phyloP scores from a whole-genome alignment of 2,888 invertebrate genomes.

The Chrysina gloriosa region DNA sequence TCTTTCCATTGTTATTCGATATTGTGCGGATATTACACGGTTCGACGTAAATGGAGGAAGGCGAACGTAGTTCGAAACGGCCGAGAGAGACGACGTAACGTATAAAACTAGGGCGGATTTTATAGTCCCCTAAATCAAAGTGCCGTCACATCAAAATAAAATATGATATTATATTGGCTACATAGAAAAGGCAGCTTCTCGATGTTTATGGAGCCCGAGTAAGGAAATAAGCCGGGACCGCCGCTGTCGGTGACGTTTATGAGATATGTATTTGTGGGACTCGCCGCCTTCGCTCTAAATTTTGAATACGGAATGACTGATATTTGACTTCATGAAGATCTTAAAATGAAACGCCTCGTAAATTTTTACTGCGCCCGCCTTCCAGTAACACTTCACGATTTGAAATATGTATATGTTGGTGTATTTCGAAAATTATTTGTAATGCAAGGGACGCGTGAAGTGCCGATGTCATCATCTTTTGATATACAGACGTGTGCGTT shows the following conservation, averaged over 20 bases:
- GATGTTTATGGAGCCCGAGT: conserved; percentile 60
- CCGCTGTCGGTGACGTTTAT: conserved; percentile 63
- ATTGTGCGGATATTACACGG: conserved; percentile 49
- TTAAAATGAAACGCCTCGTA: conserved; percentile 45
- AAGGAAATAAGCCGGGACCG: conserved; percentile 56
- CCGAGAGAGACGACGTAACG: background rate
- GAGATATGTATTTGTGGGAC: conserved; percentile 60
- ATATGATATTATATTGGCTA: conserved; percentile 63
- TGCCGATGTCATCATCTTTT: conserved; percentile 20
- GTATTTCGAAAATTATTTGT: conserved; percentile 39
- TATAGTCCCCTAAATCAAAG: conserved; percentile 63
- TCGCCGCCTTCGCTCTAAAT: conserved; percentile 52
- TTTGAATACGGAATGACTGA: conserved; percentile 47
- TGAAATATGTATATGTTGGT: conserved; percentile 31
- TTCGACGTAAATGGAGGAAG: background rate
- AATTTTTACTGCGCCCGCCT: conserved; percentile 40
- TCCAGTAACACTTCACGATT: conserved; percentile 10
- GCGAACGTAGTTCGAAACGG: background rate
- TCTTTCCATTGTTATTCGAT: conserved; percentile 47
- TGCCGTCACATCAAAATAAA: conserved; percentile 63
- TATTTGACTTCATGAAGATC: conserved; percentile 47
- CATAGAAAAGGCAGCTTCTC: conserved; percentile 62
- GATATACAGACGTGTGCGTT: background rate
- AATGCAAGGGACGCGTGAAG: conserved; percentile 17
- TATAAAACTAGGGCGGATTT: conserved; percentile 58